phyloP scores from a whole-genome alignment of 2,113 vertebrate species.

The Nothobranchius furzeri region DNA sequence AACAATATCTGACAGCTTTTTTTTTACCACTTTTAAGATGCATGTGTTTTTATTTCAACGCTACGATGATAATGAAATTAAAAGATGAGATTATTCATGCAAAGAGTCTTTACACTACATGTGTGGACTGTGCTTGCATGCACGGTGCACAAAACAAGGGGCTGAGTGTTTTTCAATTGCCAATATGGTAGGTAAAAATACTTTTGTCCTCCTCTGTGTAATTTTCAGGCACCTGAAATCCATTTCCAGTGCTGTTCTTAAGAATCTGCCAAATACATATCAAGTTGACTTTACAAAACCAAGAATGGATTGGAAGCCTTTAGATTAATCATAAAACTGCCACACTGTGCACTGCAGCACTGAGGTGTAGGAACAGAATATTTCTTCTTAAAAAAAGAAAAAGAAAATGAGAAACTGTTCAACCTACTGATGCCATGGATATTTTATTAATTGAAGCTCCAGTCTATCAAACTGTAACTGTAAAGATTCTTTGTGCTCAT shows the following conservation, averaged over 20 bases:
- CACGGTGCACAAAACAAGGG: not conserved
- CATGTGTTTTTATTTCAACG: not conserved
- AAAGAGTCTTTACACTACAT: not conserved
- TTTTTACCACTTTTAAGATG: too few species aligned
- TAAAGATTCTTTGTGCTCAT: constrained; percentile 29
- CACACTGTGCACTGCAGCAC: constrained; percentile 6
- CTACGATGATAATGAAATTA: constrained; percentile 1
- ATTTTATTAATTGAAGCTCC: constrained; percentile 41
- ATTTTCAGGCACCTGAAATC: constrained; percentile 4
- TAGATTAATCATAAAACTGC: constrained; percentile 2
- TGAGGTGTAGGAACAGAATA: not conserved
- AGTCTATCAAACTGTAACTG: constrained; percentile 26
- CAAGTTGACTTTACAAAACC: constrained; percentile 10
- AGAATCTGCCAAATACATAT: constrained; percentile 5
- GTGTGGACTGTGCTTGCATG: constrained; percentile 1
- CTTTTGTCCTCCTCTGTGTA: not conserved
- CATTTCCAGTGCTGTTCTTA: constrained; percentile 3
- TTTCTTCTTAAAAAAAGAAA: constrained; percentile 21
- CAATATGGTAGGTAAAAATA: constrained; percentile 12
- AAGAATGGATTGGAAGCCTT: constrained; percentile 7
- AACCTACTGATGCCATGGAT: constrained; percentile 34
- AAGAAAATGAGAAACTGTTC: constrained; percentile 28
- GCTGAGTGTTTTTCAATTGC: not conserved
- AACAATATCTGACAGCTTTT: too few species aligned
- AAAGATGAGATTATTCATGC: constrained; percentile 2